These are phyloP conservation scores for Chrysolina oricalcia DNA, from an alignment of 2,888 invertebrate genomes.

Conservation along the genomic window DNA sequence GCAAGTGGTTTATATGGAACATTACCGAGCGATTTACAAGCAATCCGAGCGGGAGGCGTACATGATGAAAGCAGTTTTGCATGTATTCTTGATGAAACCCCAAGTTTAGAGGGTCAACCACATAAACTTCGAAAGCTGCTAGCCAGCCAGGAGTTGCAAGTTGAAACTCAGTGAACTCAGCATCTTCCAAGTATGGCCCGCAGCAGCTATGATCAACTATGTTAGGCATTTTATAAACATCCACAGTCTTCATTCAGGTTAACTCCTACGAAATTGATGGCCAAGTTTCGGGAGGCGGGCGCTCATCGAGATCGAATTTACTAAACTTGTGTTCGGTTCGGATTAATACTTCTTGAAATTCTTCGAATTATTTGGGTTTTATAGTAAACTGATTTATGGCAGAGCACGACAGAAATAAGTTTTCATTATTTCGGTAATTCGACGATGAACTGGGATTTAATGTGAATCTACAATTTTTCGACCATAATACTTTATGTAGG, in stretches of 20 bases:
- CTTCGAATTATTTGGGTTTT: conserved; percentile 24
- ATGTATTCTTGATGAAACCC: conserved; percentile 67
- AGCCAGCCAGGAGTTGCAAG: conserved; percentile 63
- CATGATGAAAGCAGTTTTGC: conserved; percentile 66
- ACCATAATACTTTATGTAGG: too few relatives aligned
- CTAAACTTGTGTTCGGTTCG: conserved; percentile 41
- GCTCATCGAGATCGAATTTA: conserved; percentile 53
- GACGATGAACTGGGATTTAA: too few relatives aligned
- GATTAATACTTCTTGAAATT: conserved; percentile 35
- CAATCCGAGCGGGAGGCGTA: conserved; percentile 2
- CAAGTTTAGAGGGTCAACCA: conserved; percentile 71
- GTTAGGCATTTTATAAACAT: conserved; percentile 70
- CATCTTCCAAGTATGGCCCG: conserved; percentile 67
- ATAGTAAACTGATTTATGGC: background rate
- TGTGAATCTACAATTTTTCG: too few relatives aligned
- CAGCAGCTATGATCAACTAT: conserved; percentile 65
- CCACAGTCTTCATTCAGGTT: conserved; percentile 68
- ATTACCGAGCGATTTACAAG: conserved; percentile 37
- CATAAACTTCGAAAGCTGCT: conserved; percentile 71
- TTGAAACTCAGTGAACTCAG: conserved; percentile 66
- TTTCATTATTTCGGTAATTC: background rate
- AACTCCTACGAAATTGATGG: conserved; percentile 62
- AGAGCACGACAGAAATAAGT: background rate
- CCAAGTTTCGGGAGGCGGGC: conserved; percentile 43
- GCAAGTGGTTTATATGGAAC: conserved; percentile 49